Evolutionary conservation across 2,113 vertebrate genomes (phyloP).

Genomic region (Patagioenas fasciata): DNA sequence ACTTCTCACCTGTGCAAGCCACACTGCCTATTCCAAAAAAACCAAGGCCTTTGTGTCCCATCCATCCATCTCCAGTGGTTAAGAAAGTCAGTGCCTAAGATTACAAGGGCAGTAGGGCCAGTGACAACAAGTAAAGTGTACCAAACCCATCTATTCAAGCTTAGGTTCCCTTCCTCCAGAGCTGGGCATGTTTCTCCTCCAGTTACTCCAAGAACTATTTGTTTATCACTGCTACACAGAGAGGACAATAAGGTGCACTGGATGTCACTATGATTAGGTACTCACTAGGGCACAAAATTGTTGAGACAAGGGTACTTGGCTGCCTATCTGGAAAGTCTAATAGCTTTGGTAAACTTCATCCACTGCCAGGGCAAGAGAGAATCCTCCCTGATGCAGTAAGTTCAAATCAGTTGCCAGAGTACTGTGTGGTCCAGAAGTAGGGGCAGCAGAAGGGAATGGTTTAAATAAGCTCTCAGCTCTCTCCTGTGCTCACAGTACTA

Average conservation of each 20-base stretch:
- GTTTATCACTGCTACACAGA: neutral
- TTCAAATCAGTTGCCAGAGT: neutral
- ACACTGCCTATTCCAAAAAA: neutral
- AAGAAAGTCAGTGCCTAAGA: neutral
- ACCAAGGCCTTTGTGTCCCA: neutral
- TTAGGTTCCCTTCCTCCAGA: neutral
- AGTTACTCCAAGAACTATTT: neutral
- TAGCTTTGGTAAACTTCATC: neutral
- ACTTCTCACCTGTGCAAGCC: neutral
- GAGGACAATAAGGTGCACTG: neutral
- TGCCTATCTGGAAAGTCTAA: neutral
- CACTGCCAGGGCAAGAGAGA: neutral
- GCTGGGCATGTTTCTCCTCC: neutral
- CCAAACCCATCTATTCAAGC: neutral
- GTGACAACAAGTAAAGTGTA: neutral
- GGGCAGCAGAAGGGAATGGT: neutral
- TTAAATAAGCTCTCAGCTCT: neutral
- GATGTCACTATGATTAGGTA: rapidly evolving
- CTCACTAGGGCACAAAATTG: neutral
- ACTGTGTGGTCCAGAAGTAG: neutral
- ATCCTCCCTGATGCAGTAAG: neutral
- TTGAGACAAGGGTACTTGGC: neutral
- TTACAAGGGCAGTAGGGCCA: neutral
- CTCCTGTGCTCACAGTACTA: neutral
- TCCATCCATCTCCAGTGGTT: neutral